phyloP scores from a whole-genome alignment of 2,113 vertebrate species.

The Oceanodroma tethys region DNA sequence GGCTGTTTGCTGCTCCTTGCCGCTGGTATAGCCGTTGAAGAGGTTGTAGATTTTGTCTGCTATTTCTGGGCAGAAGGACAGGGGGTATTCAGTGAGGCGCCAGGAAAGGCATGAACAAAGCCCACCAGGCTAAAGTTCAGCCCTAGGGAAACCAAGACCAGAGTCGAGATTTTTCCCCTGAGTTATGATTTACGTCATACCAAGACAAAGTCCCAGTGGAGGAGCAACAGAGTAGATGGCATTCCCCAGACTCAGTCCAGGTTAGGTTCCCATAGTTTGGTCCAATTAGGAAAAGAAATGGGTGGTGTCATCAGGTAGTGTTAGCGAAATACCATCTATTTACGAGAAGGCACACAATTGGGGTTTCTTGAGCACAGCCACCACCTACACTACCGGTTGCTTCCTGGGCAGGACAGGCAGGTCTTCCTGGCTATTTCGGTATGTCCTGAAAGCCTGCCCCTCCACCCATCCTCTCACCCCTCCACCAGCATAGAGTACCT shows the following conservation, averaged over 20 bases:
- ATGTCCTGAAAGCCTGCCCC: no score
- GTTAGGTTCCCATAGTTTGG: background rate
- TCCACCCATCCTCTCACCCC: background rate
- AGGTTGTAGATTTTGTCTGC: slow-evolving; percentile 98
- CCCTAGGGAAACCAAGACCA: background rate
- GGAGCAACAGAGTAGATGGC: background rate
- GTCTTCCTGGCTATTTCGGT: background rate
- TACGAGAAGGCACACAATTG: background rate
- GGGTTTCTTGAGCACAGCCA: background rate
- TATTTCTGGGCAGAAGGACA: slow-evolving; percentile 81
- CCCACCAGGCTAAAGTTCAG: background rate
- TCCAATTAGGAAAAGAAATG: background rate
- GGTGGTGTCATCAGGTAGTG: background rate
- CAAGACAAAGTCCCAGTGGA: background rate
- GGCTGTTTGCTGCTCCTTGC: slow-evolving; percentile 96
- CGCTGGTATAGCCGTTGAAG: slow-evolving; percentile 97
- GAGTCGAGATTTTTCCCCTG: background rate
- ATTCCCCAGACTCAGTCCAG: background rate
- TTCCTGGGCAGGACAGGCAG: background rate
- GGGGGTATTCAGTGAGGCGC: background rate
- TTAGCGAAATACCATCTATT: background rate
- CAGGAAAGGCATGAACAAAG: background rate
- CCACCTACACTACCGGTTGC: background rate
- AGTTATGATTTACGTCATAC: background rate
- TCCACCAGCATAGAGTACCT: background rate